Percentiles rank a stretch among this genome's conserved stretches.
These are phyloP conservation scores for Gasteruption jaculator DNA, from an alignment of 2,888 invertebrate genomes.

Conservation along the genomic window DNA sequence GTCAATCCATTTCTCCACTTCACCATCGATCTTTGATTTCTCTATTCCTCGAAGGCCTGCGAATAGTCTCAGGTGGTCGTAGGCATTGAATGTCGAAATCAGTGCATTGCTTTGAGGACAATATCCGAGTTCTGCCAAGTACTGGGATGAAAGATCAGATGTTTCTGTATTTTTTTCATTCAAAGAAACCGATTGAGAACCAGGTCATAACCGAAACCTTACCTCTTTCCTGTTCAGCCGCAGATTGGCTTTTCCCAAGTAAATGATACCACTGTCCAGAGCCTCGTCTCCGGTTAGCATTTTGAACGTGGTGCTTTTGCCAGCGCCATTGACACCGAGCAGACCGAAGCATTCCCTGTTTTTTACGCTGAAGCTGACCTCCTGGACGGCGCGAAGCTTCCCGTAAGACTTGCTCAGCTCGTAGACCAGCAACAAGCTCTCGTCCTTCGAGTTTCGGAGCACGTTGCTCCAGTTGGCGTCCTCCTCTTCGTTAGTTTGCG, in stretches of 20 bases:
- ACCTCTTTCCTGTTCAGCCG: constrained; percentile 19
- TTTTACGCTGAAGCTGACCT: constrained; percentile 62
- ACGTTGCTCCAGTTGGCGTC: too few relatives aligned
- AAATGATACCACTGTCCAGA: constrained; percentile 27
- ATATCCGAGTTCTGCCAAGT: constrained; percentile 72
- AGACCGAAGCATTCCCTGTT: constrained; percentile 74
- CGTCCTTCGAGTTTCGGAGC: too few relatives aligned
- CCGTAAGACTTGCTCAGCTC: constrained; percentile 71
- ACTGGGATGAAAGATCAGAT: constrained; percentile 51
- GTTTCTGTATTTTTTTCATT: too few relatives aligned
- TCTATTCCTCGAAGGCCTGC: constrained; percentile 66
- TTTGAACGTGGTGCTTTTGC: constrained; percentile 82
- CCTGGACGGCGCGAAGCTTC: constrained; percentile 71
- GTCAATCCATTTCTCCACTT: constrained; percentile 57
- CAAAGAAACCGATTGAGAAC: neutral
- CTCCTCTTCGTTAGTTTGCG: too few relatives aligned
- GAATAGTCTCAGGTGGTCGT: constrained; percentile 66
- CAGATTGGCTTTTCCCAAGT: constrained; percentile 22
- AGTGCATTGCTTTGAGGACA: constrained; percentile 84
- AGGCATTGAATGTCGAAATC: constrained; percentile 70
- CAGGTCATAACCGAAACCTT: constrained; percentile 1
- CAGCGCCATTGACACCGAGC: constrained; percentile 78
- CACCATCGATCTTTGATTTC: constrained; percentile 42
- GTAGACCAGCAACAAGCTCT: constrained; percentile 54
- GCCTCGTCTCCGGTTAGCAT: constrained; percentile 79